Evolutionary conservation across 2,888 invertebrate species (phyloP), one percentile per base, ranked within the genome.

Genomic region (Lycophotia porphyrea): DNA sequence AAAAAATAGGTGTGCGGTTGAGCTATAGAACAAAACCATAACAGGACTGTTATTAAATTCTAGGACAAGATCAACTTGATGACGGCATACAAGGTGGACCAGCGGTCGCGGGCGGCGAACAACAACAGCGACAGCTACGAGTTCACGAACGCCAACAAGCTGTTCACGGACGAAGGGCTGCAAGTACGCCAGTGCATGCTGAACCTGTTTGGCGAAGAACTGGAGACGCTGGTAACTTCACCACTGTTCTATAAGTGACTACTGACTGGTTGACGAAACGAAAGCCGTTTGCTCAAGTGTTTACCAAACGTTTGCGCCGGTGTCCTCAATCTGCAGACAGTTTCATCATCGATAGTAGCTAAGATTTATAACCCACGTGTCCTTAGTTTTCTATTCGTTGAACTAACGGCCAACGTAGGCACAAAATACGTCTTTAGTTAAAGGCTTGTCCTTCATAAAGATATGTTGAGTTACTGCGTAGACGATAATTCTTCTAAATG

Each of bases 131-230:
- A 96, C 4, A 97, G 97, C 82, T 97, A 98, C 88, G 98, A 98
- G 92, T 98, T 98, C 91, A 97, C 96, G 8, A 97, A 97, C 77
- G 98, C 98, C 39, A 98, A 98, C 94, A 97, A 97, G 85, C 95
- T 99, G 84, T 99, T 98, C 94, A 97, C 98, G 7, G 97, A 97
- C 71, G 91, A 96, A 5, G 93, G 94, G 4, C 94, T 97, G 73
- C 94, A 96, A 49, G 95, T 98, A 34, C 96, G 97, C 5, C 97
- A 97, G 24, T 99, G 98, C 90, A 97, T 98, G 91, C 89, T 96
- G 21, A 95, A 97, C 77, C 93, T 98, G 61, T 98, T 98, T 90
- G 91, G 93, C 0, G 97, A 97, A 0, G 98, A 98, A 87, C 90
- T 98, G 27, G 96, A 97, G 85, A 92, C 94, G 60, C 91, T 97